Evolutionary conservation across 1,140 invertebrate genomes (phyloP).

Genomic region (Sarcophaga peregrina): DNA sequence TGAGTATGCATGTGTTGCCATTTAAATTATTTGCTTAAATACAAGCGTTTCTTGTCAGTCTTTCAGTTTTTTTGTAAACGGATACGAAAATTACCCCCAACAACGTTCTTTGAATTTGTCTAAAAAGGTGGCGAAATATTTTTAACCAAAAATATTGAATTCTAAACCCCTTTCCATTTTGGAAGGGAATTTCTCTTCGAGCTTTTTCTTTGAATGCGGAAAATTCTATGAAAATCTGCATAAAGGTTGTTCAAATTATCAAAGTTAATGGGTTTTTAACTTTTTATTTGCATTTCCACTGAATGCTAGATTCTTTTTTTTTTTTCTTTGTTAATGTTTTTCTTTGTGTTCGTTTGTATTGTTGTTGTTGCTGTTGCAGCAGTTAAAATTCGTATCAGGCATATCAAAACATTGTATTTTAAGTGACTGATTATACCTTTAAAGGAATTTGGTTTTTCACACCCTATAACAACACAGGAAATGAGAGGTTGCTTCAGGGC

Average conservation of each 20-base stretch:
- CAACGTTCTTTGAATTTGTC: background rate
- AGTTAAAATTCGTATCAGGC: too few species aligned
- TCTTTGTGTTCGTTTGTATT: too few species aligned
- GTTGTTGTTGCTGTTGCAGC: too few species aligned
- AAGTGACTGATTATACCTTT: constrained; percentile 8
- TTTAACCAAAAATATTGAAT: background rate
- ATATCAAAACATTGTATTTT: constrained; percentile 25
- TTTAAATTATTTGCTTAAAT: background rate
- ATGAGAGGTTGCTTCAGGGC: too few species aligned
- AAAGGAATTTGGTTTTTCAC: too few species aligned
- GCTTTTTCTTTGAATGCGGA: too few species aligned
- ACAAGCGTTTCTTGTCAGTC: background rate
- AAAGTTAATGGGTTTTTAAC: constrained; percentile 41
- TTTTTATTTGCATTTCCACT: constrained; percentile 29
- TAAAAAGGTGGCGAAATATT: constrained; percentile 15
- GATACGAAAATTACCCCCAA: background rate
- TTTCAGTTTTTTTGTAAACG: background rate
- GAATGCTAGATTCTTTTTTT: background rate
- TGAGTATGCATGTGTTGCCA: too few species aligned
- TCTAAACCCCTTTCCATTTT: background rate
- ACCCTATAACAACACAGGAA: too few species aligned
- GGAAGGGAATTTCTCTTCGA: background rate
- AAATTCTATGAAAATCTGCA: constrained; percentile 16
- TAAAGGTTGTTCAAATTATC: constrained; percentile 37
- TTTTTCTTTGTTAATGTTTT: too few species aligned